Conservation (phyloP, 2,888 invertebrate genomes). For the Epinotia bilunana region DNA sequence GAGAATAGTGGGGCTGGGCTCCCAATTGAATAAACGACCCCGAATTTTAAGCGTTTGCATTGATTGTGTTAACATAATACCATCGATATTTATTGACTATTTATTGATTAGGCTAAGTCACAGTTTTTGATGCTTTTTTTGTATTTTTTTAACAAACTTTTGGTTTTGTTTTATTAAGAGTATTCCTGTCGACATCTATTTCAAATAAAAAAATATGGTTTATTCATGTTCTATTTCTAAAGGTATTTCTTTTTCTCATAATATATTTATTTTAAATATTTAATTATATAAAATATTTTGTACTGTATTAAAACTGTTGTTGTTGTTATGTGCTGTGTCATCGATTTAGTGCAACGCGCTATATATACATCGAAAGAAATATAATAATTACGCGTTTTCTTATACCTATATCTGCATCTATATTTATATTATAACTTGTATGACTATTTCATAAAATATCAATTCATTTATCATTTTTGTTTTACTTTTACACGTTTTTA, state of each 20-base stretch:
- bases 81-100: constrained; percentile 43
- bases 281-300: no score
- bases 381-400: no score
- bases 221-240: neutral
- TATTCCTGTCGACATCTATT: neutral
- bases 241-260: neutral
- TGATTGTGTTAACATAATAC: neutral
- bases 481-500: neutral
- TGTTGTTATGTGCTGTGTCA: no score
- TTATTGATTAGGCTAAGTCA: constrained; percentile 46
- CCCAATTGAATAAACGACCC: neutral
- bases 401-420: no score
- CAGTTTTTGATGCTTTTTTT: constrained; percentile 35
- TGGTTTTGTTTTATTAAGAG: neutral
- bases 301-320: neutral
- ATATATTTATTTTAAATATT: neutral
- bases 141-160: neutral
- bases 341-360: no score
- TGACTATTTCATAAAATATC: neutral
- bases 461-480: neutral
- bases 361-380: no score
- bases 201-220: neutral
- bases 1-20: neutral
- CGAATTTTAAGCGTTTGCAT: neutral
- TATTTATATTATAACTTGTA: no score